Evolutionary conservation across 2,888 invertebrate species (phyloP).

Genomic region (Nomada lathburiana): DNA sequence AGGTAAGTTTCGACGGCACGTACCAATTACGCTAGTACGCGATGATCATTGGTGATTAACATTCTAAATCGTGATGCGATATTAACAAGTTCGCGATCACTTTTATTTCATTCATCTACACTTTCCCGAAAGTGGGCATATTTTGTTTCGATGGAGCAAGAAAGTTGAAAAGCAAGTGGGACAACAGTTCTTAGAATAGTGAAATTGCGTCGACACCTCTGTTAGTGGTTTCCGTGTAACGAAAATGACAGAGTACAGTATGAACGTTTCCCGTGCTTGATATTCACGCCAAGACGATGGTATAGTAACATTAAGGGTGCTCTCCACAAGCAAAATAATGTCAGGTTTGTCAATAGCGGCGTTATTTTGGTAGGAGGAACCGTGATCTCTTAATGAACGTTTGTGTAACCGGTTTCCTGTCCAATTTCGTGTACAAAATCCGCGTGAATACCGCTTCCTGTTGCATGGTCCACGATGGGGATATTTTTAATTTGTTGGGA

Average conservation of each 20-base stretch:
- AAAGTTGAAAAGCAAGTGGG: not conserved
- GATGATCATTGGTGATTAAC: conserved; percentile 8
- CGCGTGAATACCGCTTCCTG: conserved; percentile 12
- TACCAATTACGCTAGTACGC: conserved; percentile 31
- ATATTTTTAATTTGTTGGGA: conserved; percentile 27
- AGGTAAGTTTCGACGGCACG: conserved; percentile 27
- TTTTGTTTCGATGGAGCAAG: not conserved
- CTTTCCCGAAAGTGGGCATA: not conserved
- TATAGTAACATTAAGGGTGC: conserved; percentile 51
- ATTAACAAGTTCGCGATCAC: not conserved
- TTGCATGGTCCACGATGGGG: not conserved
- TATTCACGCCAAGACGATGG: conserved; percentile 31
- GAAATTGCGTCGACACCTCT: conserved; percentile 29
- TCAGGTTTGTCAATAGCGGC: conserved; percentile 58
- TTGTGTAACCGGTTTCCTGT: conserved; percentile 58
- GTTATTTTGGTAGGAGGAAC: conserved; percentile 52
- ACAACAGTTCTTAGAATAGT: conserved; percentile 25
- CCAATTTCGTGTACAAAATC: conserved; percentile 26
- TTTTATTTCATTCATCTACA: not conserved
- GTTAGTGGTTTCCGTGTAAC: not conserved
- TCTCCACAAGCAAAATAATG: conserved; percentile 50
- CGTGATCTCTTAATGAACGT: conserved; percentile 58
- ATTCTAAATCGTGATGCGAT: not conserved
- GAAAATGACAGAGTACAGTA: conserved; percentile 22
- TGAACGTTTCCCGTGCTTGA: conserved; percentile 10